Evolutionary conservation across 2,113 vertebrate species (phyloP).

Genomic region (Corythornis madagascariensis): DNA sequence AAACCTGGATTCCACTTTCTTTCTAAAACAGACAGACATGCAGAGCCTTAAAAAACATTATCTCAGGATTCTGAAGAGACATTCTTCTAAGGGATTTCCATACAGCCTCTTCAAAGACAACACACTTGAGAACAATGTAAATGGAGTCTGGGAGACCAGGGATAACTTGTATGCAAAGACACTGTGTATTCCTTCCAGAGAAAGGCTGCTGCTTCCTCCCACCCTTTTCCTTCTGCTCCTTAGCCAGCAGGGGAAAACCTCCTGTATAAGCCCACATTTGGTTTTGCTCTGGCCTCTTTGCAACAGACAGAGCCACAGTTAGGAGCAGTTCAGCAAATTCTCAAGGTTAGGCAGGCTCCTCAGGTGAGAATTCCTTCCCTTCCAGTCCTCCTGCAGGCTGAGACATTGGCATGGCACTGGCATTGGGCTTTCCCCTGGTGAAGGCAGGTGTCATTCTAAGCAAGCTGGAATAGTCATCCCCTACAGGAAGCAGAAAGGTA

Average conservation of each 20-base stretch:
- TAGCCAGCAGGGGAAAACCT: background rate
- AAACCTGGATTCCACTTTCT: background rate
- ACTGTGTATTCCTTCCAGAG: background rate
- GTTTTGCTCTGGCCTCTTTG: background rate
- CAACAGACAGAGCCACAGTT: background rate
- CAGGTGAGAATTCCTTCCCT: background rate
- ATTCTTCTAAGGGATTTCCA: background rate
- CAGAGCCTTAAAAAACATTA: background rate
- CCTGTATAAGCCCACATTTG: background rate
- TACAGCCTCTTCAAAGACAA: background rate
- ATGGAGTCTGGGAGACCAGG: background rate
- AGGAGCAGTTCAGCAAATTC: background rate
- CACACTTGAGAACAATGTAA: rapidly evolving
- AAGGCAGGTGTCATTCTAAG: background rate
- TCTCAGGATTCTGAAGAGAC: background rate
- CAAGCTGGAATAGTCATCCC: background rate
- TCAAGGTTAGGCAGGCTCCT: background rate
- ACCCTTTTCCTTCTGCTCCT: background rate
- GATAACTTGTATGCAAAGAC: background rate
- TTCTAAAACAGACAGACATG: background rate
- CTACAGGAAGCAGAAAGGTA: background rate
- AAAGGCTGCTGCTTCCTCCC: background rate
- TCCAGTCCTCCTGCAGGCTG: background rate
- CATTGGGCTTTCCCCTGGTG: background rate
- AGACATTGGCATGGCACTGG: background rate